Evolutionary conservation across 2,888 invertebrate genomes (phyloP).

Genomic region (Blomia tropicalis): DNA sequence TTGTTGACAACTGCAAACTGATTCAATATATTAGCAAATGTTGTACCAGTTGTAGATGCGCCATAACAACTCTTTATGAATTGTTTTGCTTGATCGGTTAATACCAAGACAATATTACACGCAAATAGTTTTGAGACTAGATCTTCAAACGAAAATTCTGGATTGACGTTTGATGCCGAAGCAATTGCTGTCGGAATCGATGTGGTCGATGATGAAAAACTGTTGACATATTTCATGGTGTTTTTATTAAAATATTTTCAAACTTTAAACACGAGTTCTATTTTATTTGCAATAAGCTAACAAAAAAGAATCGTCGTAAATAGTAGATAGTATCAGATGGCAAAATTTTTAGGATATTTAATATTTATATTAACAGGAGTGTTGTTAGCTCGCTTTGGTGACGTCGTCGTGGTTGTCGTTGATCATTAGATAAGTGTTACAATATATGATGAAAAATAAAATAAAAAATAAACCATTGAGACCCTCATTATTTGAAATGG

Average conservation of each 20-base stretch:
- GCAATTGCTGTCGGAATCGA: not conserved
- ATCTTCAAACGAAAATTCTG: slow-evolving; percentile 7
- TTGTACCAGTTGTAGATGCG: not conserved
- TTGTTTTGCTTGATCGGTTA: slow-evolving; percentile 11
- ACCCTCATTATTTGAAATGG: too few species aligned
- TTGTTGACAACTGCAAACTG: slow-evolving; percentile 1
- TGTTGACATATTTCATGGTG: slow-evolving; percentile 13
- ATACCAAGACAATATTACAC: slow-evolving; percentile 11
- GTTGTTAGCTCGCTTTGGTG: too few species aligned
- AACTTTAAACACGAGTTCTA: too few species aligned
- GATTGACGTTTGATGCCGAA: not conserved
- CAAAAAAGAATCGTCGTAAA: not conserved
- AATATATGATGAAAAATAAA: too few species aligned
- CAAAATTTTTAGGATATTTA: too few species aligned
- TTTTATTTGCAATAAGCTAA: not conserved
- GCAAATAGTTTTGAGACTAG: slow-evolving; percentile 18
- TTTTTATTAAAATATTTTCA: too few species aligned
- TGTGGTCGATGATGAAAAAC: not conserved
- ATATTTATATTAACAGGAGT: too few species aligned
- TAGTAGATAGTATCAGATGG: not conserved
- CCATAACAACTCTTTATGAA: slow-evolving; percentile 1
- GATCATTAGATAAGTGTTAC: too few species aligned
- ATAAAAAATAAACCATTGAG: too few species aligned
- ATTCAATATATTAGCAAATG: slow-evolving; percentile 7
- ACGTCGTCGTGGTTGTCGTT: too few species aligned